Base-by-base conservation (phyloP, 35 echinoderm and acorn worm species). In the Heliocidaris erythrogramma region DNA sequence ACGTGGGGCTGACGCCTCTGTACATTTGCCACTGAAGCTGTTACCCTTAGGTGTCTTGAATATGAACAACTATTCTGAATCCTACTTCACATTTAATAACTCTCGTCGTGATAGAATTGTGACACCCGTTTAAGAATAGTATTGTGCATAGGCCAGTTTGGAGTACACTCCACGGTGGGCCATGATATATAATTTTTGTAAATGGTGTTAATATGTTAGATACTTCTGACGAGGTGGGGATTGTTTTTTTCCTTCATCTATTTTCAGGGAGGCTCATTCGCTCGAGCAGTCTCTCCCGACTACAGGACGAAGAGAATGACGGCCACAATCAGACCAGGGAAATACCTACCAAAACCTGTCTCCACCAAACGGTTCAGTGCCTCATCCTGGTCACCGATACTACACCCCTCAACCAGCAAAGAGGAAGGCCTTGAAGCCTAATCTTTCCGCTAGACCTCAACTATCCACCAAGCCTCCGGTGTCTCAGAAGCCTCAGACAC, bases 381-480 rank as follows among this genome's bases (percentile, higher is more conserved):
- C 94, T 11, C 94, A 95, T 35, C 85, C 94, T 59, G 94, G 94
- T 42, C 94, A 95, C 52, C 60, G 94, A 2, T 95, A 95, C 86
- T 85, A 88, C 48, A 95, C 94, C 30, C 94, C 94, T 30, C 94
- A 95, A 90, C 94, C 94, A 5, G 49, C 94, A 5, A 95, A 95
- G 49, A 59, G 94, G 49, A 95, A 95, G 49, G 85, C 94, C 47
- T 48, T 95, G 7, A 53, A 88, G 32, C 94, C 94, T 42, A 95
- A 16, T 16, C 78, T 42, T 13, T 30, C 65, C 13, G 13, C 21
- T 24, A 94, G 35, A 89, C 30, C 87, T 89, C 31, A 32, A 14
- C 30, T 42, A n/a, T 27, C 65, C 27, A 18, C 21, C 65, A 78
- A 78, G 17, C 65, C 65, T 27, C 65, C 21, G 27, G 27, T 89